Conservation (phyloP, 2,888 invertebrate genomes). For the Platynereis dumerilii region DNA sequence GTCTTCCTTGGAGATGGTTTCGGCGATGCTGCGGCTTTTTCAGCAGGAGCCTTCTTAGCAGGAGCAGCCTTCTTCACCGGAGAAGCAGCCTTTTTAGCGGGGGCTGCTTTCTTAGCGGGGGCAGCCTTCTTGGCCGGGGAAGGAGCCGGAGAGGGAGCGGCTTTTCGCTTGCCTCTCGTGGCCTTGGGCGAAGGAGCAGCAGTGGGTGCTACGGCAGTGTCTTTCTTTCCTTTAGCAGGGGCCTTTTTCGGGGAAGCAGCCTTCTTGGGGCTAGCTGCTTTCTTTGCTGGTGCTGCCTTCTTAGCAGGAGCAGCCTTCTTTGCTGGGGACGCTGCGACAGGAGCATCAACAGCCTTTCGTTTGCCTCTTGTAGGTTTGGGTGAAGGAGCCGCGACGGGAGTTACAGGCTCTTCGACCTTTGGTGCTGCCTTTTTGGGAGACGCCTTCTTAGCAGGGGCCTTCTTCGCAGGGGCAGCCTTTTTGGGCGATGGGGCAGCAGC, state of each 20-base stretch:
- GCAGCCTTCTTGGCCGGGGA: background rate
- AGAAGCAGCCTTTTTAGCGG: conserved; percentile 1
- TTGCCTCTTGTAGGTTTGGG: conserved; percentile 10
- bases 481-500: background rate
- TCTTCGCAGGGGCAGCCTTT: background rate
- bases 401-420: background rate
- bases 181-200: background rate
- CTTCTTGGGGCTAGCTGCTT: background rate
- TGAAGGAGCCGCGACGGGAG: background rate
- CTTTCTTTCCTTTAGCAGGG: background rate
- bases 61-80: background rate
- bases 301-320: background rate
- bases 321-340: background rate
- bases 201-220: background rate
- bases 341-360: conserved; percentile 6
- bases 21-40: background rate
- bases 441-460: background rate
- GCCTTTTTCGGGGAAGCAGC: background rate
- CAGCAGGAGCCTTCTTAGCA: background rate
- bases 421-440: background rate
- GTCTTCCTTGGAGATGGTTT: too few relatives aligned
- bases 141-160: background rate
- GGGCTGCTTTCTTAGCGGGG: background rate
- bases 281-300: conserved; percentile 11
- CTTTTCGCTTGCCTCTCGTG: background rate